Base-by-base conservation (phyloP, 2,888 invertebrate genomes). In the Parnassius orleans region DNA sequence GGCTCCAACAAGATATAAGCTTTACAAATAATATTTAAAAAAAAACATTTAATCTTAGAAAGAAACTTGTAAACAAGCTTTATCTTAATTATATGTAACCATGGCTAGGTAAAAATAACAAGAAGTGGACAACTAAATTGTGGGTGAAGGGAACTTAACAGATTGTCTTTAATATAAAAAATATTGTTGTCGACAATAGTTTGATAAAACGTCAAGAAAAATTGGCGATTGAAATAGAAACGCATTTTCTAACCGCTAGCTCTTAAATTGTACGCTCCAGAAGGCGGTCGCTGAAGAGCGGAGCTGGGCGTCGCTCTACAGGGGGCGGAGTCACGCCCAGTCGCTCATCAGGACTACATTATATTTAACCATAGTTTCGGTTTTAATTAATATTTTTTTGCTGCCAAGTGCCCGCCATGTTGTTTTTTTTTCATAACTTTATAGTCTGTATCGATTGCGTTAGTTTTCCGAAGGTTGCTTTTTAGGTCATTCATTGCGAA, bases 271-370 rank as follows among this genome's bases (percentile, higher is more conserved):
- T 3, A 66, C 64, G 64, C 67, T 66, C 12, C 59, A 67, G 83
- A 79, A 81, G 88, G 90, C 84, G 86, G 87, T 80, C 88, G 84
- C 90, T 90, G 56, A 80, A 79, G 65, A 90, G 90, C 83, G 82
- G 54, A 47, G 57, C 78, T 83, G 90, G 90, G 90, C 89, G 90
- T 85, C 89, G 80, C 90, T 88, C 54, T 79, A 73, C 74, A 89
- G 86, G 70, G 81, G 84, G 86, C 83, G 78, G 74, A 72, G 73
- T 77, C 69, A 72, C 81, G 84, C 84, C 81, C 83, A 80, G 81
- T 72, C 83, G 78, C 77, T 81, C 74, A 81, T 80, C 75, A 84
- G 72, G 66, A 69, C 75, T 69, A 51, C 42, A 54, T 60, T 53
- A 52, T 56, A 61, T 56, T 66, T 71, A 55, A 66, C 64, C 64